These are phyloP conservation scores for Hydropsyche tenuis DNA, from an alignment of 1,140 invertebrate species.

Conservation along the genomic window DNA sequence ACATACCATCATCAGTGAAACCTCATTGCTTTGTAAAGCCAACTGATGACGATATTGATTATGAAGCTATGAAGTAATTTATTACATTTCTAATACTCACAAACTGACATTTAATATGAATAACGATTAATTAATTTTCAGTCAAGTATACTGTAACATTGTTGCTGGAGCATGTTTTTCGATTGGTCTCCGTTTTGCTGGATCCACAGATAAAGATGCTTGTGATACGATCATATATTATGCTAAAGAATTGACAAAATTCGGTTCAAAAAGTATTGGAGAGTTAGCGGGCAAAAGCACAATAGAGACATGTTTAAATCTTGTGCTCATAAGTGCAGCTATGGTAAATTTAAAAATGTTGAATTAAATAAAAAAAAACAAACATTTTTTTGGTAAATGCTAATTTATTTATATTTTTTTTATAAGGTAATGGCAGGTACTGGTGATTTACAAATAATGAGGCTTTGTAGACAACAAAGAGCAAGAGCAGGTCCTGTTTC, in stretches of 20 bases:
- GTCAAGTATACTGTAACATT: slow-evolving; percentile 96
- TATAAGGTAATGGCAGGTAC: slow-evolving; percentile 88
- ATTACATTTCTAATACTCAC: slow-evolving; percentile 25
- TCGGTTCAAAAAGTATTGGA: slow-evolving; percentile 70
- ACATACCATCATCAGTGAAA: slow-evolving; percentile 78
- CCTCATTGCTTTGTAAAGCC: slow-evolving; percentile 76
- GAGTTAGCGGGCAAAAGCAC: slow-evolving; percentile 90
- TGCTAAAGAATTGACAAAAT: slow-evolving; percentile 70
- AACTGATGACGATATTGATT: slow-evolving; percentile 77
- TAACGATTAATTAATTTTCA: slow-evolving; percentile 56
- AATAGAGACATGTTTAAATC: slow-evolving; percentile 88
- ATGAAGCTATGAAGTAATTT: slow-evolving; percentile 90
- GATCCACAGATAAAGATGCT: slow-evolving; percentile 84
- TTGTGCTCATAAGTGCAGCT: slow-evolving; percentile 80
- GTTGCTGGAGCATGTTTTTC: slow-evolving; percentile 93
- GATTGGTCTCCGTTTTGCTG: slow-evolving; percentile 92
- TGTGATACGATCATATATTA: slow-evolving; percentile 76
- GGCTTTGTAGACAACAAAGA: slow-evolving; percentile 84
- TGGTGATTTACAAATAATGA: slow-evolving; percentile 85
- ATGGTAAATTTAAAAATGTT: slow-evolving; percentile 67
- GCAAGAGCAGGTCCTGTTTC: slow-evolving; percentile 71
- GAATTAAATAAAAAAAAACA: neutral
- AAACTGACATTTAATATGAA: slow-evolving; percentile 6
- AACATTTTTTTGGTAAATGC: neutral
- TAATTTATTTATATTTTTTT: slow-evolving; percentile 1